Conservation (phyloP, 2,113 vertebrate genomes). For the Pampusana beccarii region DNA sequence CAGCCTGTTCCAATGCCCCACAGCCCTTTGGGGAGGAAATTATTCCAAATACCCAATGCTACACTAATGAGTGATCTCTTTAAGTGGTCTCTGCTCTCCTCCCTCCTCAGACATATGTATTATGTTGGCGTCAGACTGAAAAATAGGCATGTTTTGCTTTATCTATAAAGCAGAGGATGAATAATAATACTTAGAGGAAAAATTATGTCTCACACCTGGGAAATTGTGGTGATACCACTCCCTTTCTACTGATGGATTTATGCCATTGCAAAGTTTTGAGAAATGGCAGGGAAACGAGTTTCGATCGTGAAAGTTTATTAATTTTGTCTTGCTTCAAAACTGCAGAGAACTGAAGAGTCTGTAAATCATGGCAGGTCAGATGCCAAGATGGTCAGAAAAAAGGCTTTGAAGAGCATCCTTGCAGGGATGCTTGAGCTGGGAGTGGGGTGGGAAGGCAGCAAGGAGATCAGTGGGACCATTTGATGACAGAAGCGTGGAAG, state of each 20-base stretch:
- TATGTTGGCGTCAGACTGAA: not conserved
- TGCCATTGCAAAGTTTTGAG: not conserved
- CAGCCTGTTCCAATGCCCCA: too few relatives aligned
- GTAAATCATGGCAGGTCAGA: not conserved
- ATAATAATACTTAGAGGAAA: not conserved
- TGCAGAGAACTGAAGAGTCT: too few relatives aligned
- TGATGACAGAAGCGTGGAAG: not conserved
- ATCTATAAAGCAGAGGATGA: not conserved
- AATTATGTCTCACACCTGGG: not conserved
- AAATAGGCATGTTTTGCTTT: too few relatives aligned
- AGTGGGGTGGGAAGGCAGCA: not conserved
- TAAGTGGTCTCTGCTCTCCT: not conserved
- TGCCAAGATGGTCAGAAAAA: not conserved
- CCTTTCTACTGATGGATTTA: not conserved
- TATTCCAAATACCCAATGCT: too few relatives aligned
- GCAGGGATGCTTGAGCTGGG: not conserved
- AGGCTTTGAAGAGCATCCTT: not conserved
- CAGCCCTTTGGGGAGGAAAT: too few relatives aligned
- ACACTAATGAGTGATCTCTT: too few relatives aligned
- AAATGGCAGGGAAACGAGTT: not conserved
- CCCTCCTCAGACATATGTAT: too few relatives aligned
- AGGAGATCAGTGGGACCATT: not conserved
- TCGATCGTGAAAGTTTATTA: not conserved
- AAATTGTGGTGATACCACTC: not conserved
- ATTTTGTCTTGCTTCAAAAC: fast-evolving